Evolutionary conservation across 2,888 invertebrate genomes (phyloP).

Genomic region (Amblyjoppa proteus): DNA sequence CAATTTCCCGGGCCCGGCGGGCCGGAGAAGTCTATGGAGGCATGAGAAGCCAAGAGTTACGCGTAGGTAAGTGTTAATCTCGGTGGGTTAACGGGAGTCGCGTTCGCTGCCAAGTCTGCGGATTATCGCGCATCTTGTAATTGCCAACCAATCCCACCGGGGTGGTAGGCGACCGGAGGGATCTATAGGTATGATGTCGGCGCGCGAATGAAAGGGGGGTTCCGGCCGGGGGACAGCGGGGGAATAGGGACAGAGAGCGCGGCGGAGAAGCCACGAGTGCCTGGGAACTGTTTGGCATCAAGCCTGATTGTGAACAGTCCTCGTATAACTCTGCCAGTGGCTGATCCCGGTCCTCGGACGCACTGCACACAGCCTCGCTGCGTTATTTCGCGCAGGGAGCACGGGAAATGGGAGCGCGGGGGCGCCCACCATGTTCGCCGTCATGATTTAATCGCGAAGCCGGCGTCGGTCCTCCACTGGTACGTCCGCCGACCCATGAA

Average conservation of each 20-base stretch:
- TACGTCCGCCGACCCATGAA: slow-evolving; percentile 6
- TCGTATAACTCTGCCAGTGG: slow-evolving; percentile 46
- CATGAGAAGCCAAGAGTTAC: slow-evolving; percentile 79
- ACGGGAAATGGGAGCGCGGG: slow-evolving; percentile 12
- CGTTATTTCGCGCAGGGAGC: slow-evolving; percentile 20
- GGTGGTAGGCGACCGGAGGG: slow-evolving; percentile 59
- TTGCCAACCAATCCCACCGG: slow-evolving; percentile 84
- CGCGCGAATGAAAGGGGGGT: slow-evolving; percentile 54
- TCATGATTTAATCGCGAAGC: slow-evolving; percentile 41
- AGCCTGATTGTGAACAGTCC: slow-evolving; percentile 82
- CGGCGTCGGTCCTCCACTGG: slow-evolving; percentile 12
- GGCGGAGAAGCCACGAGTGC: slow-evolving; percentile 25
- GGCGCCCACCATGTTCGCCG: not conserved
- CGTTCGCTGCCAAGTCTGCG: slow-evolving; percentile 84
- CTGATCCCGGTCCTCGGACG: slow-evolving; percentile 37
- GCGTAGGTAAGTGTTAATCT: slow-evolving; percentile 84
- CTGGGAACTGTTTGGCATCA: slow-evolving; percentile 83
- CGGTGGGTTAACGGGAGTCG: slow-evolving; percentile 83
- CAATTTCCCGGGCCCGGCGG: slow-evolving; percentile 19
- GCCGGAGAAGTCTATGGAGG: slow-evolving; percentile 56
- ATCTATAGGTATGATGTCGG: slow-evolving; percentile 55
- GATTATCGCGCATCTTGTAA: slow-evolving; percentile 85
- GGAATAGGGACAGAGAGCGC: slow-evolving; percentile 30
- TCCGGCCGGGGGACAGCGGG: slow-evolving; percentile 76
- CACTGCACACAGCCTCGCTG: slow-evolving; percentile 15